phyloP scores from a whole-genome alignment of 1,140 invertebrate genomes.

The Papilio polyxenes region DNA sequence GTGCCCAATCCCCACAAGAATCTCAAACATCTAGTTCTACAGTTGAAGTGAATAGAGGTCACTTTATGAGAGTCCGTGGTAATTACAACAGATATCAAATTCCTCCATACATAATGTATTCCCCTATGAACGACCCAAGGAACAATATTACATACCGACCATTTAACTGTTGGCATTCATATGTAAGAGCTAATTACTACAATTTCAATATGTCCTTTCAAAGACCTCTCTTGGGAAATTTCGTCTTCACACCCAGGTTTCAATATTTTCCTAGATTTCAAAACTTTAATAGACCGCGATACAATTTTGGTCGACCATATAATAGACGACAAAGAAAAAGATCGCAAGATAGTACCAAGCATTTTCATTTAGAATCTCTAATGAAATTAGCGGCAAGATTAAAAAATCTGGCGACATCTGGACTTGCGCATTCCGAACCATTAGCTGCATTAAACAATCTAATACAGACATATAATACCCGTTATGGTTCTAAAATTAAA shows the following conservation, averaged over 20 bases:
- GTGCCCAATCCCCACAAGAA: slow-evolving; percentile 39
- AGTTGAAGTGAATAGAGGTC: slow-evolving; percentile 57
- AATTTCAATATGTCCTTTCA: slow-evolving; percentile 58
- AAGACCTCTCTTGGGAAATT: slow-evolving; percentile 50
- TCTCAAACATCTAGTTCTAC: slow-evolving; percentile 49
- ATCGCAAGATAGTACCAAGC: slow-evolving; percentile 41
- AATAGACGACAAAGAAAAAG: slow-evolving; percentile 46
- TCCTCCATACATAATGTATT: slow-evolving; percentile 37
- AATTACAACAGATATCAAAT: slow-evolving; percentile 31
- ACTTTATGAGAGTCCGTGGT: slow-evolving; percentile 51
- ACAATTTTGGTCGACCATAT: slow-evolving; percentile 34
- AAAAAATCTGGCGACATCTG: slow-evolving; percentile 49
- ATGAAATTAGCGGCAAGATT: slow-evolving; percentile 53
- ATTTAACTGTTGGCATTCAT: slow-evolving; percentile 50
- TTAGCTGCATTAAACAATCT: slow-evolving; percentile 54
- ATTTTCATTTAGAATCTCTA: slow-evolving; percentile 56
- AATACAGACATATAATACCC: slow-evolving; percentile 61
- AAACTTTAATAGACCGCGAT: slow-evolving; percentile 36
- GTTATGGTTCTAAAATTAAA: slow-evolving; percentile 56
- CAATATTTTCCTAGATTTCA: slow-evolving; percentile 43
- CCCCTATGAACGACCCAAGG: slow-evolving; percentile 45
- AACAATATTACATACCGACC: slow-evolving; percentile 46
- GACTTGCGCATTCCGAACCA: slow-evolving; percentile 44
- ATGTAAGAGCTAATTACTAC: slow-evolving; percentile 47
- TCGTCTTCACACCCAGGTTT: slow-evolving; percentile 44